Base-by-base conservation (phyloP, 2,888 invertebrate species). In the Amphiduros pacificus region DNA sequence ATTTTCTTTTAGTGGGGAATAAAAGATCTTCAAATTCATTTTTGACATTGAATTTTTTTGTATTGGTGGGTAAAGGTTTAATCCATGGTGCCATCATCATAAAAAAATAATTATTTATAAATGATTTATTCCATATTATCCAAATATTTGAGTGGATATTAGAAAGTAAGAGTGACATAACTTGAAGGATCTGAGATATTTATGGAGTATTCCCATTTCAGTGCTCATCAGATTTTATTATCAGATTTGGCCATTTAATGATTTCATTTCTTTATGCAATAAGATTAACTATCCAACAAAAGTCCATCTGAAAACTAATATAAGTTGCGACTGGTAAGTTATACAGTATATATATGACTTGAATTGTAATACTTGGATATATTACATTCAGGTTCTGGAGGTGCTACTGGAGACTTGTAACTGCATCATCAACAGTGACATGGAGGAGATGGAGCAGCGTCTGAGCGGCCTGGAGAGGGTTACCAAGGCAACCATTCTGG, bases 401-500 rank as follows among this genome's bases (percentile, higher is more conserved):
- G 71, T 73, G n/a, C 66, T 80, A 40, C 67, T 81, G 40, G 76
- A 76, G 57, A 73, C 75, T 24, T 79, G 79, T 62, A 73, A 69
- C 49, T 60, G 57, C 6, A 64, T 79, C 41, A 76, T 78, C 55
- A 64, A 70, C 20, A 69, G 70, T 2, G 68, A 65, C 20, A 57
- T 55, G 20, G 75, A 73, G 20, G 77, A 78, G 50, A 62, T 74
- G 22, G 77, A 78, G 60, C 69, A 62, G 55, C 68, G 77, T 60
- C 70, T 80, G 28, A 72, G 75, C 52, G 76, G 76, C 14, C 67
- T 81, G 53, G 80, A 81, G 67, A 66, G 75, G 27, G 67, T 80
- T 52, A 73, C 77, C 56, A 80, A 80, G 69, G 75, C 77, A 29
- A 79, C 80, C 3, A 68, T 80, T 6, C 70, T 81, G 22, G 81